Evolutionary conservation across 1,140 invertebrate species (phyloP).

Genomic region (Diprion similis): DNA sequence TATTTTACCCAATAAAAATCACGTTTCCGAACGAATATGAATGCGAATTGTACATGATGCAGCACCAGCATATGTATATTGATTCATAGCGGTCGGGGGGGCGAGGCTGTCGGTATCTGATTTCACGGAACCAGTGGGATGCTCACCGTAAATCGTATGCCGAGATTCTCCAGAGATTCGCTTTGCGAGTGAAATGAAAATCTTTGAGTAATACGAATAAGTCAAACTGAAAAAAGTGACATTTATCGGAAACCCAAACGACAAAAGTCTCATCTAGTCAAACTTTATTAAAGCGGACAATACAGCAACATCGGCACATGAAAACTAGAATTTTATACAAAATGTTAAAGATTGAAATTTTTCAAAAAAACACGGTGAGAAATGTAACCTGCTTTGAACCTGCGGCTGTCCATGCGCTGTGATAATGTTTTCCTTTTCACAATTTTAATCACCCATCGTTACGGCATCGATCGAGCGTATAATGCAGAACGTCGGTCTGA

Average conservation of each 20-base stretch:
- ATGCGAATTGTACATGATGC: neutral
- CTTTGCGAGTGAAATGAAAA: neutral
- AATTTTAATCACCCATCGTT: neutral
- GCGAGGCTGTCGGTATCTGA: neutral
- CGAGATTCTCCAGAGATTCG: neutral
- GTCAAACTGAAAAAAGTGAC: no score
- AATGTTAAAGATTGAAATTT: no score
- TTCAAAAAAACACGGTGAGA: no score
- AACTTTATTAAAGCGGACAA: no score
- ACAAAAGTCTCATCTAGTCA: no score
- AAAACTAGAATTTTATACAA: no score
- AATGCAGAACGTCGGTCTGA: slow-evolving; percentile 5
- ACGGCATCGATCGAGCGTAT: slow-evolving; percentile 18
- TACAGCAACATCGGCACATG: no score
- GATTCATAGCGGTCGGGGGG: neutral
- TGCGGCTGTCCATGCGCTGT: no score
- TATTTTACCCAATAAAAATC: neutral
- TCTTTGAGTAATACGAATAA: neutral
- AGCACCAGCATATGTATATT: neutral
- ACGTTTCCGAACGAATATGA: neutral
- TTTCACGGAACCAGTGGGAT: slow-evolving; percentile 1
- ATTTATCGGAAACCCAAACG: no score
- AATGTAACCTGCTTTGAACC: no score
- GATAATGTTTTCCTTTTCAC: neutral
- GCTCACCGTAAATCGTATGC: neutral